Base-by-base conservation (phyloP, 2,888 invertebrate species). In the Drosophila quinaria region DNA sequence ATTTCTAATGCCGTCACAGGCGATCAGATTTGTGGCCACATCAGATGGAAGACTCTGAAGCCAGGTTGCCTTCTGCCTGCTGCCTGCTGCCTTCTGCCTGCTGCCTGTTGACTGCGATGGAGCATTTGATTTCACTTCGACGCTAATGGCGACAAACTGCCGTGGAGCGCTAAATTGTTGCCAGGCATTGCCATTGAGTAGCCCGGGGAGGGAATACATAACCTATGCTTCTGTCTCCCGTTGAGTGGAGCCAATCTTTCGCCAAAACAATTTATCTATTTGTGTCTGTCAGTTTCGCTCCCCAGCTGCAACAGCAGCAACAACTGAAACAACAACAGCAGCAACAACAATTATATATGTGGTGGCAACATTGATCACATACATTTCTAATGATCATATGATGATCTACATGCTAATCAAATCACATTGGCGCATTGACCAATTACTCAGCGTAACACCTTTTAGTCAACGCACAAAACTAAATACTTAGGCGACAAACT, bases 141-240 rank as follows among this genome's bases (percentile, higher is more conserved):
- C 91, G 88, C 90, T 91, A 91, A 91, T 91, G 91, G 91, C 91
- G 91, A 91, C 91, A 91, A 91, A 91, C 89, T 91, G 91, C 87
- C 91, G 91, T 90, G 82, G 78, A 91, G 90, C 86, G 89, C 82
- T 86, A 88, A 88, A 90, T 77, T 80, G 84, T 78, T 78, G 85
- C 72, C 64, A 29, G 66, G 33, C 59, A 69, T 54, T 54, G 58
- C 61, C 56, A 66, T 49, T 31, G 64, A 42, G 55, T n/a, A 47
- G 54, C 49, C 41, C 11, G 35, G 47, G 10, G 11, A 47, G 47
- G 22, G 22, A 51, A 62, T 62, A 62, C 51, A 62, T 46, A 62
- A 56, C 55, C 44, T 37, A 62, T 37, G 33, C 54, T 31, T 46
- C 80, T 70, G 64, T 51, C 51, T 51, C 41, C 72, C 44, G 66